Evolutionary conservation across 2,888 invertebrate species (phyloP).

Genomic region (Spilosoma lubricipeda): DNA sequence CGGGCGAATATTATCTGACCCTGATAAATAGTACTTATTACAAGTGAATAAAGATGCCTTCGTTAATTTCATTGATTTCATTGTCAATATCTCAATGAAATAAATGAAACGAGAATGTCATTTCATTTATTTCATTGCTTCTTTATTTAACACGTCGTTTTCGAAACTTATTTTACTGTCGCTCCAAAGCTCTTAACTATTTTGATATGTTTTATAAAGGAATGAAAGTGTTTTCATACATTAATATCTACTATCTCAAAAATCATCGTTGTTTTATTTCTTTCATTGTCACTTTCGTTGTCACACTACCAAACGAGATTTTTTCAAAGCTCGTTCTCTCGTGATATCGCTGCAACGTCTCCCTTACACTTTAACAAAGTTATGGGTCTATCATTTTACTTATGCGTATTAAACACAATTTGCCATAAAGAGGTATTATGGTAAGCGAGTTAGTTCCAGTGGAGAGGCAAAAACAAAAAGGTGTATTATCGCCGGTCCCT

Average conservation of each 20-base stretch:
- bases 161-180: too few relatives aligned
- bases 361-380: neutral
- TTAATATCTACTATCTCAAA: neutral
- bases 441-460: slow-evolving; percentile 62
- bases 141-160: too few relatives aligned
- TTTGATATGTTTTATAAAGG: too few relatives aligned
- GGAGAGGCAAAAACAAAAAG: slow-evolving; percentile 74
- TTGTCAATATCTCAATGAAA: neutral
- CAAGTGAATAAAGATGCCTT: neutral
- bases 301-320: neutral
- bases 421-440: slow-evolving; percentile 42
- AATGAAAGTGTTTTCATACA: neutral
- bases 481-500: slow-evolving; percentile 68
- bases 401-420: slow-evolving; percentile 36
- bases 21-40: neutral
- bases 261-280: neutral
- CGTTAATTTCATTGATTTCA: neutral
- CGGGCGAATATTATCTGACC: neutral
- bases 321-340: neutral
- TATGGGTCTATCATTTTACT: neutral
- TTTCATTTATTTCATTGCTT: neutral
- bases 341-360: neutral
- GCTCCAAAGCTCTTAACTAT: neutral
- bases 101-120: too few relatives aligned
- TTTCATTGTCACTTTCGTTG: neutral